Conservation (phyloP, 2,797 vertebrate genomes). For the Etheostoma nigrum region DNA sequence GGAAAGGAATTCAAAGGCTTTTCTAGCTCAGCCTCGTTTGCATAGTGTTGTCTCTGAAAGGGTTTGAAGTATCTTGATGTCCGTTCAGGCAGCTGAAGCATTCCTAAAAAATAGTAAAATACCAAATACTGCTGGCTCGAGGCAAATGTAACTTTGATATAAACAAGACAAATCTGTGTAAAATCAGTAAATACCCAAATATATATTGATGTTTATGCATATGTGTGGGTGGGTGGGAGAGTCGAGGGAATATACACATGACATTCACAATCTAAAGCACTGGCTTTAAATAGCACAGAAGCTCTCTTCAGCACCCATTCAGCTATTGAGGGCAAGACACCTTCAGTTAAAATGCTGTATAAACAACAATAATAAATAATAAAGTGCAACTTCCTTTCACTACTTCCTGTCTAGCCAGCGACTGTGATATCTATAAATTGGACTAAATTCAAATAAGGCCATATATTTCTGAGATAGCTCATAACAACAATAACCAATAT, state of each 20-base stretch:
- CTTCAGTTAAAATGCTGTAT: conserved; percentile 39
- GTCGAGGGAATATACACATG: conserved; percentile 5
- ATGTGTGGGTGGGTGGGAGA: neutral
- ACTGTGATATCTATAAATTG: conserved; percentile 38
- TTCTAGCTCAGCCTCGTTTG: conserved; percentile 64
- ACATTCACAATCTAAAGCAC: conserved; percentile 26
- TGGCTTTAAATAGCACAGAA: conserved; percentile 6
- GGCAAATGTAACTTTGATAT: conserved; percentile 34
- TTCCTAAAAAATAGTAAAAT: conserved; percentile 46
- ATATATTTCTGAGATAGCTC: conserved; percentile 22
- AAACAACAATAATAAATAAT: conserved; percentile 63
- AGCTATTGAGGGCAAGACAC: conserved; percentile 26
- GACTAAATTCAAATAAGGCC: conserved; percentile 38
- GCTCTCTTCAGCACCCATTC: conserved; percentile 12
- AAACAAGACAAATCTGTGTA: conserved; percentile 31
- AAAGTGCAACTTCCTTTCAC: conserved; percentile 56
- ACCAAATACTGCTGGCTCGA: conserved; percentile 10
- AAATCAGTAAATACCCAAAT: conserved; percentile 29
- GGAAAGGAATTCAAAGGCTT: conserved; percentile 73
- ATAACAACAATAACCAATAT: conserved; percentile 37
- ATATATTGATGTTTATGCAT: conserved; percentile 15
- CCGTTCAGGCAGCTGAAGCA: conserved; percentile 48
- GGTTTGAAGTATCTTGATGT: conserved; percentile 72
- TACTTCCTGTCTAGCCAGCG: conserved; percentile 10
- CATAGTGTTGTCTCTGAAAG: conserved; percentile 67